Conservation (phyloP, 2,113 vertebrate genomes). For the Apus apus region DNA sequence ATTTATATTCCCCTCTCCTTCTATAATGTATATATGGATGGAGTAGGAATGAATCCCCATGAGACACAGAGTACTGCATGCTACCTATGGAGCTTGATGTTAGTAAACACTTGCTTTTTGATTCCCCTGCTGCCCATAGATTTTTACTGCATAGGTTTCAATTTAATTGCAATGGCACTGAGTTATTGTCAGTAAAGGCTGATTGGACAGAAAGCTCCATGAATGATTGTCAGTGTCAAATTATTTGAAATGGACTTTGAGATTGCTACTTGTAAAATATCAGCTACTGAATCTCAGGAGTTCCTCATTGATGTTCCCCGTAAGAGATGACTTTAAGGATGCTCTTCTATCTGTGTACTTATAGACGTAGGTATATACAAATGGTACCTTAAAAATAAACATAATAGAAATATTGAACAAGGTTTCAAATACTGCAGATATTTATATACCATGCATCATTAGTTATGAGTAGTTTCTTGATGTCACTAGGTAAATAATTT, state of each 20-base stretch:
- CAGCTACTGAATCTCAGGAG: not conserved
- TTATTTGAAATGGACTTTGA: not conserved
- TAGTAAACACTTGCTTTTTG: not conserved
- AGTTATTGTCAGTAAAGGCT: not conserved
- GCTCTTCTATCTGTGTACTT: not conserved
- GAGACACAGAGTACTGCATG: not conserved
- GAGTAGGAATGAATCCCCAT: not conserved
- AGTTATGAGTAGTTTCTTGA: not conserved
- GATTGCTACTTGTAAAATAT: not conserved
- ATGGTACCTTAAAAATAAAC: not conserved
- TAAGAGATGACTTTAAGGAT: not conserved
- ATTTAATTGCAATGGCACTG: not conserved
- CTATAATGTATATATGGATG: not conserved
- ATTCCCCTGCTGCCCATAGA: not conserved
- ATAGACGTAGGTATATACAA: not conserved
- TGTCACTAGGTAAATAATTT: not conserved
- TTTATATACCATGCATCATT: not conserved
- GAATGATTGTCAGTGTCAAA: not conserved
- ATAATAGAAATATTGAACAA: not conserved
- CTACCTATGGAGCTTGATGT: not conserved
- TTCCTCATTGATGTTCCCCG: not conserved
- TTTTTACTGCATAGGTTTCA: not conserved
- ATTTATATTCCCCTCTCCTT: not conserved
- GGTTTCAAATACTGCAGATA: not conserved
- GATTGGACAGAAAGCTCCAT: not conserved